Conservation (phyloP, 2,888 invertebrate species). For the Heliconius ethilla region DNA sequence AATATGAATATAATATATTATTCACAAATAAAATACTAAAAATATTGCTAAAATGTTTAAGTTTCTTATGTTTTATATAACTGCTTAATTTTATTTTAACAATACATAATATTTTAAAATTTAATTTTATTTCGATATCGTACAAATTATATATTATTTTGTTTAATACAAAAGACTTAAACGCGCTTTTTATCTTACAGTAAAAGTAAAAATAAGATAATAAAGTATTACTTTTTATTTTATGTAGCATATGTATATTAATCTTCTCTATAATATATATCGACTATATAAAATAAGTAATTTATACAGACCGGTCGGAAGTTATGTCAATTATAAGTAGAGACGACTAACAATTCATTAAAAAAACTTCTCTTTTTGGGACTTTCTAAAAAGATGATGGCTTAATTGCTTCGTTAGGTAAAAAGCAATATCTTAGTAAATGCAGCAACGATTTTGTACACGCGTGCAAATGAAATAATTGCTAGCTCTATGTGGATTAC, state of each 20-base stretch:
- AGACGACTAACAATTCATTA: slow-evolving; percentile 26
- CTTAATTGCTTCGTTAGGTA: slow-evolving; percentile 32
- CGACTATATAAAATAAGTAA: neutral
- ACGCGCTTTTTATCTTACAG: neutral
- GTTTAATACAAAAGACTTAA: slow-evolving; percentile 12
- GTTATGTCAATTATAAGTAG: slow-evolving; percentile 25
- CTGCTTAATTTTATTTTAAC: neutral
- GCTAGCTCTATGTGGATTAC: slow-evolving; percentile 23
- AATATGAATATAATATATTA: neutral
- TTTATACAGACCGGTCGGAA: neutral
- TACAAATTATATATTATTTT: neutral
- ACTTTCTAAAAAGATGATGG: slow-evolving; percentile 31
- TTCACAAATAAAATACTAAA: neutral
- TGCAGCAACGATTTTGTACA: slow-evolving; percentile 25
- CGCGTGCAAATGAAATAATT: slow-evolving; percentile 29
- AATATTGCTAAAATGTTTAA: neutral
- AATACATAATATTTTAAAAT: neutral
- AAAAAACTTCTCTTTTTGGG: slow-evolving; percentile 32
- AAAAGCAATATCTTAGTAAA: slow-evolving; percentile 33
- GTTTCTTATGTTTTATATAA: neutral
- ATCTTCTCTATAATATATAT: too few species aligned
- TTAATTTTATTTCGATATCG: too few species aligned
- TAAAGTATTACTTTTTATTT: neutral
- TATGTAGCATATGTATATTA: neutral
- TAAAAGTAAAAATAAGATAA: neutral